Evolutionary conservation across 1,140 invertebrate genomes (phyloP).

Genomic region (Drosophila truncata): DNA sequence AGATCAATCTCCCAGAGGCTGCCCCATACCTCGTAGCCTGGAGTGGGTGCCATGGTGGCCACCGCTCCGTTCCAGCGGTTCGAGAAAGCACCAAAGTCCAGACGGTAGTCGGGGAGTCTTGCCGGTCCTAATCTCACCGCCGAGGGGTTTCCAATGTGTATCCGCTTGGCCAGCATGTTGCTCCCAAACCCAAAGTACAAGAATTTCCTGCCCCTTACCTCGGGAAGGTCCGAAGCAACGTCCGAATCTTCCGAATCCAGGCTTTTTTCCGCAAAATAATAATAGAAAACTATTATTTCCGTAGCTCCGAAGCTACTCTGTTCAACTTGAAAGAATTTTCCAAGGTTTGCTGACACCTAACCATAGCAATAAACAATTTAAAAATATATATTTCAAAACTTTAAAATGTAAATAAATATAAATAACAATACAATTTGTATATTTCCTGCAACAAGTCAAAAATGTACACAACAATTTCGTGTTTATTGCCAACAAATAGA

Average conservation of each 20-base stretch:
- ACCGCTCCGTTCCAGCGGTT: slow-evolving; percentile 63
- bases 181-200: slow-evolving; percentile 79
- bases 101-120: slow-evolving; percentile 49
- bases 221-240: slow-evolving; percentile 45
- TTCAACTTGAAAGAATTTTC: no score
- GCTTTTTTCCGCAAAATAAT: no score
- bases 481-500: slow-evolving; percentile 7
- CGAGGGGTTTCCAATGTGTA: slow-evolving; percentile 69
- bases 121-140: slow-evolving; percentile 50
- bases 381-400: no score
- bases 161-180: slow-evolving; percentile 71
- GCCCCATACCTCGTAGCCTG: slow-evolving; percentile 51
- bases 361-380: no score
- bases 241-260: no score
- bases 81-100: slow-evolving; percentile 58
- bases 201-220: slow-evolving; percentile 65
- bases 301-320: no score
- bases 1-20: slow-evolving; percentile 75
- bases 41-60: slow-evolving; percentile 72
- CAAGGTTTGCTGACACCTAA: no score
- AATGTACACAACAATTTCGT: slow-evolving; percentile 11
- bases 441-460: background rate
- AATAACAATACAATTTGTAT: background rate
- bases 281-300: no score
- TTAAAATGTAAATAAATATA: background rate